Conservation (phyloP, 2,113 vertebrate genomes). For the Cyphomyrus discorhynchus region DNA sequence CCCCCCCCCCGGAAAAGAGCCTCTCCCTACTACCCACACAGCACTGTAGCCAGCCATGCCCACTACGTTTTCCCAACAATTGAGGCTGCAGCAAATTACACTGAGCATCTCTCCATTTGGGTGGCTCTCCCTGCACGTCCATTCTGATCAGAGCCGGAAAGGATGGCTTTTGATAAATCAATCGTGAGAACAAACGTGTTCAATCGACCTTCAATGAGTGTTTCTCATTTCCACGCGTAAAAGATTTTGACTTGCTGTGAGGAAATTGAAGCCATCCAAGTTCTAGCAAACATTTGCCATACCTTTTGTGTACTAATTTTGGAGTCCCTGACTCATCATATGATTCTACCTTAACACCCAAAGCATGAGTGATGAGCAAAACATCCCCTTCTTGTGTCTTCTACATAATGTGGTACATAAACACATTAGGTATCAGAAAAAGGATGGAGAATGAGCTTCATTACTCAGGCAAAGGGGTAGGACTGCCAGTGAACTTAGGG, state of each 20-base stretch:
- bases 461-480: not conserved
- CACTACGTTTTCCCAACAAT: not conserved
- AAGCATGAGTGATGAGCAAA: not conserved
- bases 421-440: not conserved
- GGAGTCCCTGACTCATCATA: not conserved
- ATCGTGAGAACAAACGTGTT: conserved; percentile 10
- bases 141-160: conserved; percentile 2
- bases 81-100: not conserved
- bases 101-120: not conserved
- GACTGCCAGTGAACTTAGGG: conserved; percentile 36
- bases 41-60: not conserved
- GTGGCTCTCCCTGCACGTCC: not conserved
- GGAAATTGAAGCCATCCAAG: not conserved
- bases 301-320: not conserved
- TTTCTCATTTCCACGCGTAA: conserved; percentile 12
- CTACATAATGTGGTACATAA: not conserved
- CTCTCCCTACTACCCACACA: conserved; percentile 15
- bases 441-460: not conserved
- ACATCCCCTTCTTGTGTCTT: not conserved
- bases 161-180: conserved; percentile 13
- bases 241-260: conserved; percentile 15
- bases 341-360: not conserved
- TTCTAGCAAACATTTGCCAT: not conserved
- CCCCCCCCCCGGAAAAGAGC: not conserved
- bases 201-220: conserved; percentile 12